Evolutionary conservation across 2,888 invertebrate species (phyloP).

Genomic region (Thumatha senex): DNA sequence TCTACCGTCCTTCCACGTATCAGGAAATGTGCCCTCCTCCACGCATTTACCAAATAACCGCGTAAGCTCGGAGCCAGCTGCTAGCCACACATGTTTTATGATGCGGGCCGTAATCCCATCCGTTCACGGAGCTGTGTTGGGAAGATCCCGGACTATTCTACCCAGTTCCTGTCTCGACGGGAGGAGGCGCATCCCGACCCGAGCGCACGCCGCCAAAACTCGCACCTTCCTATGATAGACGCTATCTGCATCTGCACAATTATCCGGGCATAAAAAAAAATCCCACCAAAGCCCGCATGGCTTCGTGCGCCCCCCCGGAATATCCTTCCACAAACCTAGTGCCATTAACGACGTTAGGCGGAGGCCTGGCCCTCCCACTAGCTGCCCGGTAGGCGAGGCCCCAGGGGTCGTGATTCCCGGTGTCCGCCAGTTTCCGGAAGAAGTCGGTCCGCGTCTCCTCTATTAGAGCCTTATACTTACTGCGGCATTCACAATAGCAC

Average conservation of each 20-base stretch:
- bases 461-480: not conserved
- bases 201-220: no score
- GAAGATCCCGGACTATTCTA: slow-evolving; percentile 22
- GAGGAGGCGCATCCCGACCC: no score
- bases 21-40: slow-evolving; percentile 27
- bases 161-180: no score
- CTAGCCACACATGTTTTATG: not conserved
- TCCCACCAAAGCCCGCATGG: slow-evolving; percentile 9
- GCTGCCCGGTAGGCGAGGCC: slow-evolving; percentile 30
- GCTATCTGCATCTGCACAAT: no score
- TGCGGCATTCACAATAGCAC: not conserved
- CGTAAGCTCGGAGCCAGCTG: not conserved
- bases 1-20: slow-evolving; percentile 29
- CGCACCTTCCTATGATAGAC: no score
- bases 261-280: no score
- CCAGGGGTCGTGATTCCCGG: slow-evolving; percentile 15
- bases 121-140: slow-evolving; percentile 21
- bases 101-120: not conserved
- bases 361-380: slow-evolving; percentile 22
- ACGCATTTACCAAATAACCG: not conserved
- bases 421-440: not conserved
- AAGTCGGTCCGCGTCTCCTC: not conserved
- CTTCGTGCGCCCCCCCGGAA: slow-evolving; percentile 6
- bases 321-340: slow-evolving; percentile 1
- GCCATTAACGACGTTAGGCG: slow-evolving; percentile 22